These are phyloP conservation scores for Ataeniobius toweri DNA, from an alignment of 2,797 vertebrate genomes.

Conservation along the genomic window DNA sequence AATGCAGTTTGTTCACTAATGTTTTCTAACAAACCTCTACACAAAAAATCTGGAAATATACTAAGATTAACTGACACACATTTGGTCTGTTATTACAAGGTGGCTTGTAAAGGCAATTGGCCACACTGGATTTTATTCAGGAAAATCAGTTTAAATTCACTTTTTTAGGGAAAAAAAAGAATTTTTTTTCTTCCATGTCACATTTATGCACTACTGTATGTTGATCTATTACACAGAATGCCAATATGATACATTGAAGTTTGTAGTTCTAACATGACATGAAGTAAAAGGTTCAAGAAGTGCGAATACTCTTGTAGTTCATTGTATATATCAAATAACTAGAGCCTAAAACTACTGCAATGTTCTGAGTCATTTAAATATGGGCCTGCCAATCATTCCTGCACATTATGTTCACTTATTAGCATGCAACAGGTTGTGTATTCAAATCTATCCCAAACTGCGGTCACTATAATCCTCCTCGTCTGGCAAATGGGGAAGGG, in stretches of 20 bases:
- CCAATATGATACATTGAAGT: not conserved
- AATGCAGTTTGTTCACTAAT: not conserved
- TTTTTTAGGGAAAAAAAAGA: not conserved
- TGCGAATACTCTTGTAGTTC: not conserved
- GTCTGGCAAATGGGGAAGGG: slow-evolving; percentile 57
- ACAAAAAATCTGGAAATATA: not conserved
- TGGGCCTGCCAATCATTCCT: slow-evolving; percentile 18
- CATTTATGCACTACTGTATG: not conserved
- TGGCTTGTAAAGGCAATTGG: not conserved
- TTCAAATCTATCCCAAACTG: slow-evolving; percentile 54
- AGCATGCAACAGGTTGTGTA: slow-evolving; percentile 64
- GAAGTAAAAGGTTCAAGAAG: not conserved
- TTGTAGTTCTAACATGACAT: not conserved
- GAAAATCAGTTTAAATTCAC: not conserved
- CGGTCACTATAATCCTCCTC: slow-evolving; percentile 53
- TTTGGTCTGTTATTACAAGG: not conserved
- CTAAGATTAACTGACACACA: not conserved
- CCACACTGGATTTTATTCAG: not conserved
- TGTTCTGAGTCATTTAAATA: slow-evolving; percentile 23
- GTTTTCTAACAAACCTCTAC: not conserved
- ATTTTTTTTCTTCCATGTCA: not conserved
- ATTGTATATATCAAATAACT: slow-evolving; percentile 12
- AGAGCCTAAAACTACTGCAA: slow-evolving; percentile 12
- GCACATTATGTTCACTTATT: slow-evolving; percentile 40
- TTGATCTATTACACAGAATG: not conserved